Conservation (phyloP, 2,797 vertebrate species). For the Notamacropus eugenii region DNA sequence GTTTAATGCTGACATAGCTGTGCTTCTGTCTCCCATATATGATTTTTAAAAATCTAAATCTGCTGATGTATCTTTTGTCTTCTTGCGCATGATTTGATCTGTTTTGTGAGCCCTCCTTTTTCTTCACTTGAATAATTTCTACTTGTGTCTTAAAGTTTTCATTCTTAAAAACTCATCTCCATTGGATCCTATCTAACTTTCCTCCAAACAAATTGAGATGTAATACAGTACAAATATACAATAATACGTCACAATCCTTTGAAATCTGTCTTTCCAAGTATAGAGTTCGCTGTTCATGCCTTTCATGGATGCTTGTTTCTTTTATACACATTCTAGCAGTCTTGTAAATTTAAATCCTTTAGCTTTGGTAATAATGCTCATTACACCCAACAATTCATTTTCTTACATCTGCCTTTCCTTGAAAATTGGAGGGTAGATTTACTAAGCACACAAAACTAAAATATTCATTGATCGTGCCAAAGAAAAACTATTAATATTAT, state of each 20-base stretch:
- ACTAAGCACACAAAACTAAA: not conserved
- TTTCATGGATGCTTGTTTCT: not conserved
- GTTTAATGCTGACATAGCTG: not conserved
- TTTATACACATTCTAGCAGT: not conserved
- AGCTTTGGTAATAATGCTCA: not conserved
- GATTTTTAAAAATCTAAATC: not conserved
- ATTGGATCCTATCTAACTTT: not conserved
- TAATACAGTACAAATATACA: not conserved
- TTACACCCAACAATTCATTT: not conserved
- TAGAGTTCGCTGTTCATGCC: not conserved
- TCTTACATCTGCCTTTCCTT: not conserved
- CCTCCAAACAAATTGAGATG: not conserved
- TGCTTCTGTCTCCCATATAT: not conserved
- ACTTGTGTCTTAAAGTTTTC: not conserved
- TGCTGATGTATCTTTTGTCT: not conserved
- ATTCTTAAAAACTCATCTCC: not conserved
- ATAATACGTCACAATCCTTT: not conserved
- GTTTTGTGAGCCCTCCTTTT: not conserved
- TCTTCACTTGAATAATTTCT: not conserved
- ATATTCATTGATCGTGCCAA: not conserved
- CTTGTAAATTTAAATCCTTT: not conserved
- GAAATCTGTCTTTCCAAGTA: not conserved
- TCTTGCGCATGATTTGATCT: not conserved
- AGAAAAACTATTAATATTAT: not conserved
- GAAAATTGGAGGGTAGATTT: not conserved